Conservation (phyloP, 2,797 vertebrate species). For the Danio albolineatus region DNA sequence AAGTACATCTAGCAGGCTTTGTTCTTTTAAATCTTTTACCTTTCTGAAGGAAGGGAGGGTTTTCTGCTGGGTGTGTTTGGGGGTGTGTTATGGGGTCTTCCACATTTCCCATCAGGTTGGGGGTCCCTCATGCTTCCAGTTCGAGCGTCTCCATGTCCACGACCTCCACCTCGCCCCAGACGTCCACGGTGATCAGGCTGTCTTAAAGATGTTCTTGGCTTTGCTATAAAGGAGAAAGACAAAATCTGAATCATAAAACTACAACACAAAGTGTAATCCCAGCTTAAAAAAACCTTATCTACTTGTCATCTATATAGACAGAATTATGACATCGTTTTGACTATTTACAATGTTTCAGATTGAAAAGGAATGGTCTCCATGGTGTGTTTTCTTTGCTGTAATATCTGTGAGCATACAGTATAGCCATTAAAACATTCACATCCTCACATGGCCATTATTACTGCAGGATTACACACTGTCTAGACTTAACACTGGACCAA, state of each 20-base stretch:
- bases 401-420: neutral
- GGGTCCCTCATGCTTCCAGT: conserved; percentile 64
- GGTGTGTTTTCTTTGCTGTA: neutral
- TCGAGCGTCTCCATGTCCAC: conserved; percentile 60
- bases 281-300: neutral
- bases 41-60: conserved; percentile 66
- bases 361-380: neutral
- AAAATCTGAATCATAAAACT: neutral
- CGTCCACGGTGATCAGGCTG: conserved; percentile 74
- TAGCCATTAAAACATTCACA: neutral
- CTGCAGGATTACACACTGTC: neutral
- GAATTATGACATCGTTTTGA: neutral
- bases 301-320: neutral
- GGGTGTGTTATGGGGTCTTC: conserved; percentile 49
- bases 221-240: conserved; percentile 71
- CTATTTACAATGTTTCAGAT: neutral
- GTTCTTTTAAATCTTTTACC: conserved; percentile 47
- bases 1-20: too few species aligned
- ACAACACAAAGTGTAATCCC: neutral
- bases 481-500: neutral
- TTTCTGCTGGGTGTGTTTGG: conserved; percentile 68
- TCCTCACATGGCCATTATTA: conserved; percentile 9
- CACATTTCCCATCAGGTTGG: conserved; percentile 63
- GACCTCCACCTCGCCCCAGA: conserved; percentile 67
- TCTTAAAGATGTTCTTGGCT: conserved; percentile 83